These are phyloP conservation scores for Peromyscus californicus DNA, from an alignment of 2,113 vertebrate species.

Conservation along the genomic window DNA sequence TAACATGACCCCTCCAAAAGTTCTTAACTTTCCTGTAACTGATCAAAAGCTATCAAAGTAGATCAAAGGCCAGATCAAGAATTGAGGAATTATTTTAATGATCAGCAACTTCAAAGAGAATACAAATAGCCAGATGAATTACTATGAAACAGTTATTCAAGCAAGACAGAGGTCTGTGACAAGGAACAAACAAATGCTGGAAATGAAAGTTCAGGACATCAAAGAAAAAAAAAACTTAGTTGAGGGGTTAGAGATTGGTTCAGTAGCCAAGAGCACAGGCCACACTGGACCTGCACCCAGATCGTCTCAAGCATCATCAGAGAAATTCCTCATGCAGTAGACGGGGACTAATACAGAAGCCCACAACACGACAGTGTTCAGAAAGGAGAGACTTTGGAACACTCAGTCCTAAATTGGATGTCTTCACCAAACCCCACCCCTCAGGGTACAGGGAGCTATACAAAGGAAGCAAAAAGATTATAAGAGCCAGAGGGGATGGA, in stretches of 20 bases:
- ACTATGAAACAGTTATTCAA: neutral
- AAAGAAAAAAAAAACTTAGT: neutral
- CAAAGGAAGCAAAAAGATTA: neutral
- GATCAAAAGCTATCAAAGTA: neutral
- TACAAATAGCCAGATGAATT: neutral
- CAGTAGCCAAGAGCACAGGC: neutral
- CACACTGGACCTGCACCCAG: neutral
- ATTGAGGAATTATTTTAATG: neutral
- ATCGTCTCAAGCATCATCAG: neutral
- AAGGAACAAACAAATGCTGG: neutral
- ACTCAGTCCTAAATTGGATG: neutral
- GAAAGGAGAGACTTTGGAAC: neutral
- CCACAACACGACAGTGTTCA: neutral
- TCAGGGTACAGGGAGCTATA: neutral
- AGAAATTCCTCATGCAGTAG: neutral
- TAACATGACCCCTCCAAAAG: neutral
- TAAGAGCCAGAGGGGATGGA: neutral
- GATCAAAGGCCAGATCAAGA: neutral
- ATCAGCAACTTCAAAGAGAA: neutral
- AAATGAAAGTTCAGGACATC: neutral
- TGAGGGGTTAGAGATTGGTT: neutral
- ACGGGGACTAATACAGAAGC: neutral
- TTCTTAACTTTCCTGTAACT: neutral
- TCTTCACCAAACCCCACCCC: neutral
- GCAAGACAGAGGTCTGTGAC: neutral